Evolutionary conservation across 2,113 vertebrate species (phyloP).

Genomic region (Lipophrys pholis): DNA sequence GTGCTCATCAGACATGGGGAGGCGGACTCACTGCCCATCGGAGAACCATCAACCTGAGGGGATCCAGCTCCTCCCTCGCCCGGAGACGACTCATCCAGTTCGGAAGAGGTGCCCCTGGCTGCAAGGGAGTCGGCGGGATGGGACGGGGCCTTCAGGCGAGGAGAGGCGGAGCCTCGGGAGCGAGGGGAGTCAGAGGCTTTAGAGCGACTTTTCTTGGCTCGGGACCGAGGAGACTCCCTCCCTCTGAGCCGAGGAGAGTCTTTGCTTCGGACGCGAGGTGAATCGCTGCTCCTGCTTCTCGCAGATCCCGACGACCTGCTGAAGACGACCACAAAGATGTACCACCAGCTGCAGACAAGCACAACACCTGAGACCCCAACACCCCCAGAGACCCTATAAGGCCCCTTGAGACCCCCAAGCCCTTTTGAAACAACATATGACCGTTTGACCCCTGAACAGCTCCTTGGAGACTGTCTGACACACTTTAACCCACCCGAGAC

Average conservation of each 20-base stretch:
- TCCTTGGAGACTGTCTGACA: no score
- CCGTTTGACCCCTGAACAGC: no score
- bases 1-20: conserved; percentile 36
- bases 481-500: no score
- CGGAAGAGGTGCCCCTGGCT: conserved; percentile 37
- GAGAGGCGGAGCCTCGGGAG: conserved; percentile 58
- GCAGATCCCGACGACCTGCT: conserved; percentile 61
- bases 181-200: conserved; percentile 65
- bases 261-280: conserved; percentile 63
- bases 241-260: conserved; percentile 73
- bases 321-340: not conserved
- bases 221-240: conserved; percentile 76
- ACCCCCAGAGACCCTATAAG: no score
- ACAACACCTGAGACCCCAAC: no score
- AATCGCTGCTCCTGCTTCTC: conserved; percentile 71
- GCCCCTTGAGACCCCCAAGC: no score
- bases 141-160: conserved; percentile 27
- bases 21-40: conserved; percentile 14
- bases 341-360: conserved; percentile 27
- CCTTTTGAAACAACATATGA: no score
- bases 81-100: conserved; percentile 33
- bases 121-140: conserved; percentile 16
- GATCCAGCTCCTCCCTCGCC: conserved; percentile 19
- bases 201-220: conserved; percentile 64
- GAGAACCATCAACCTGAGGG: conserved; percentile 45